phyloP scores from a whole-genome alignment of 1,140 invertebrate genomes.

The Maconellicoccus hirsutus region DNA sequence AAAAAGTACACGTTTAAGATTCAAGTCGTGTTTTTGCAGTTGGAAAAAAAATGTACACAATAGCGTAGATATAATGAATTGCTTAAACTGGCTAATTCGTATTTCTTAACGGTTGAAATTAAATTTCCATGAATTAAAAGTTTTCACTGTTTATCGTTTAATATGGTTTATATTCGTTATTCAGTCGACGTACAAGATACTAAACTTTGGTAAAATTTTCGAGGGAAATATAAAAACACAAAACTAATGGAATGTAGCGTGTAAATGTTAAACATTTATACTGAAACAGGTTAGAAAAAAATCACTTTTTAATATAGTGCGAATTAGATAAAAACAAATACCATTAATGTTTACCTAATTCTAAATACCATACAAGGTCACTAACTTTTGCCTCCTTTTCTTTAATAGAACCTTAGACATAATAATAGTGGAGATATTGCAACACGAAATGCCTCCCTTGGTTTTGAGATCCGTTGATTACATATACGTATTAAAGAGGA shows the following conservation, averaged over 20 bases:
- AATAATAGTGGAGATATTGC: too few relatives aligned
- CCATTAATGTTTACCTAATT: not conserved
- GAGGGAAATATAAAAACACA: too few relatives aligned
- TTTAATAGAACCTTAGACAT: too few relatives aligned
- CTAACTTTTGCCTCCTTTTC: not conserved
- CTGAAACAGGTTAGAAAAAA: not conserved
- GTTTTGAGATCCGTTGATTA: not conserved
- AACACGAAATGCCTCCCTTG: too few relatives aligned
- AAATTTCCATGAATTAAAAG: too few relatives aligned
- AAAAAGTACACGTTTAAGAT: not conserved
- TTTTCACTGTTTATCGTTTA: too few relatives aligned
- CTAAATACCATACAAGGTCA: not conserved
- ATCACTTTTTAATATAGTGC: slow-evolving; percentile 2
- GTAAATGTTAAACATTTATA: not conserved
- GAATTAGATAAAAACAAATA: slow-evolving; percentile 1
- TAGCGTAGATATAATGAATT: not conserved
- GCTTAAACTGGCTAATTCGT: not conserved
- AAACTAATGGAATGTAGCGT: not conserved
- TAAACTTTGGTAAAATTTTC: too few relatives aligned
- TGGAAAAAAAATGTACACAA: not conserved
- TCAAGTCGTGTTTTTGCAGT: not conserved
- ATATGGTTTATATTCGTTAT: too few relatives aligned
- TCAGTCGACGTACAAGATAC: too few relatives aligned
- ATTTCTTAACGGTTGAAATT: too few relatives aligned
- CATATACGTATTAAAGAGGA: not conserved